Conservation (phyloP, 2,113 vertebrate genomes). For the Gnathonemus echidnorhynchus region DNA sequence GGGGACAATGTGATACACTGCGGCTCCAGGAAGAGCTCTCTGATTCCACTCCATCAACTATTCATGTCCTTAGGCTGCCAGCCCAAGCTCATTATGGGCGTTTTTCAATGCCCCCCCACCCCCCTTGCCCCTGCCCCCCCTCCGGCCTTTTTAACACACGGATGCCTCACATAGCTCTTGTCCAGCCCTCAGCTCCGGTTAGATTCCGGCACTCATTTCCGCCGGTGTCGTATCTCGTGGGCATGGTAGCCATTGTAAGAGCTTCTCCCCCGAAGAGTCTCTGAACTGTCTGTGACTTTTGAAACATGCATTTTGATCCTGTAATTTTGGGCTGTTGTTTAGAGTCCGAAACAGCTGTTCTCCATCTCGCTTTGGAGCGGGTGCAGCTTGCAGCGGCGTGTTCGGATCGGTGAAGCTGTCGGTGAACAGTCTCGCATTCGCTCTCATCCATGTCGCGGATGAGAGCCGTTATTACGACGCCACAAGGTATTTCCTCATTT, state of each 20-base stretch:
- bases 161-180: not conserved
- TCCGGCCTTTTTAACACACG: not conserved
- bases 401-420: conserved; percentile 13
- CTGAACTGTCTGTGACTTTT: conserved; percentile 26
- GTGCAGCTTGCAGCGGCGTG: conserved; percentile 16
- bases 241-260: not conserved
- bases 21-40: conserved; percentile 19
- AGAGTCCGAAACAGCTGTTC: conserved; percentile 31
- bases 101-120: not conserved
- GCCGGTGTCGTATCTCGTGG: not conserved
- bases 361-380: conserved; percentile 25
- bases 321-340: conserved; percentile 29
- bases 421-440: not conserved
- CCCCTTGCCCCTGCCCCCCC: not conserved
- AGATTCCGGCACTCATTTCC: not conserved
- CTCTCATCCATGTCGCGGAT: conserved; percentile 10
- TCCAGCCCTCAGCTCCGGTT: not conserved
- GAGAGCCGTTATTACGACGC: not conserved
- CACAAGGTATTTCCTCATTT: not conserved
- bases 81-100: not conserved
- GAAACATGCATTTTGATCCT: conserved; percentile 13
- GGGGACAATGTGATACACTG: conserved; percentile 26
- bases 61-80: conserved; percentile 24
- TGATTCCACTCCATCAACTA: conserved; percentile 27
- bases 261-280: conserved; percentile 15